Base-by-base conservation (phyloP, 2,113 vertebrate genomes). In the Empidonax alnorum region DNA sequence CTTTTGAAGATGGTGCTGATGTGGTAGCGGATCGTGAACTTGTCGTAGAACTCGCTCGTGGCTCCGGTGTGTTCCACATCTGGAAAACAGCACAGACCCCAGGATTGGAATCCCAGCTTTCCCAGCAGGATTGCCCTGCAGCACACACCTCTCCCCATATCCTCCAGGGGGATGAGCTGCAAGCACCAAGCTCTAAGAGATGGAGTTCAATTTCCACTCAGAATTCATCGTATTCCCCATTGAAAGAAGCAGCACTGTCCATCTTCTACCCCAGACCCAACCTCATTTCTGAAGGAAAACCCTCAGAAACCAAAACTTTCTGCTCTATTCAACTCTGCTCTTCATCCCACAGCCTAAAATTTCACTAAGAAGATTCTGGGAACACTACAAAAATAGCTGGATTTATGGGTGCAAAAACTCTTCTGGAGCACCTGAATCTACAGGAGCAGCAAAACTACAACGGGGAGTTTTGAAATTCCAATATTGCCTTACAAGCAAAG, bases 1-100 rank as follows among this genome's bases (percentile, higher is more conserved):
- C 99, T 99, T 98, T 99, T 99, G 97, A 99, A 99, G 96, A 99
- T 99, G 71, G 99, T 99, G 98, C 99, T 99, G 96, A 99, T 99
- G 95, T 99, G 99, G 95, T 99, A 99, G 89, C 99, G 99, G 96
- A 99, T 99, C 5, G 99, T 99, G 95, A 99, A 99, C 97, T 99
- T 99, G 98, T 99, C 99, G 23, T 99, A 99, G 97, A 99, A 99
- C 86, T 99, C 99, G 3, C 99, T 99, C 44, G 99, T 99, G 92
- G 99, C 99, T 68, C 99, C 99, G 0, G 99, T 99, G 46, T 99
- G 99, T 89, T 99, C 99, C 44, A 99, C 99, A 97, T 99, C 99
- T 99, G 88, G 2, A 46, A 66, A 62, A 58, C 35, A 91, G 73
- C 92, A 24, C 33, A 84, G 15, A 66, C 4, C 25, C 62, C 77